phyloP scores from a whole-genome alignment of 1,140 invertebrate genomes.

The Cydia splendana region DNA sequence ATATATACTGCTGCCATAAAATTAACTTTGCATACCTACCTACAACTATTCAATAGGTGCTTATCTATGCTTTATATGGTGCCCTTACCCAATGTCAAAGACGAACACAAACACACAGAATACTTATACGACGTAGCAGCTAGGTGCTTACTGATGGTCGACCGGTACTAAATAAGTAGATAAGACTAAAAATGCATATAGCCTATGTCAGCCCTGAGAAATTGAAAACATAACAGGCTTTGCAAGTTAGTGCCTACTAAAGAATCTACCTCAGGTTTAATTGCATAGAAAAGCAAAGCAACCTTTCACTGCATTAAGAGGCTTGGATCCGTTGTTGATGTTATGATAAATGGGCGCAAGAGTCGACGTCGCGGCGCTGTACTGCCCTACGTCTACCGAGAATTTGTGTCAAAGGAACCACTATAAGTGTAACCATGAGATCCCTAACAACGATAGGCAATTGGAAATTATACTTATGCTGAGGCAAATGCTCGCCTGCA shows the following conservation, averaged over 20 bases:
- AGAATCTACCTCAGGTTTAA: background rate
- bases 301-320: constrained; percentile 22
- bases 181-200: background rate
- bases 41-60: background rate
- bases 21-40: background rate
- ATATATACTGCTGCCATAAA: background rate
- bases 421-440: background rate
- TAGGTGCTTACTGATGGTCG: background rate
- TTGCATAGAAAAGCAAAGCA: constrained; percentile 26
- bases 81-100: background rate
- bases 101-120: background rate
- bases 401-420: background rate
- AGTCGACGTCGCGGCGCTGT: background rate
- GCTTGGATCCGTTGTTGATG: constrained; percentile 22
- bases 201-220: background rate
- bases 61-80: background rate
- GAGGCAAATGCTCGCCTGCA: background rate
- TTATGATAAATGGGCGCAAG: constrained; percentile 20
- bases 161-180: background rate
- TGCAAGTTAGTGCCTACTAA: background rate
- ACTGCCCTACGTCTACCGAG: background rate
- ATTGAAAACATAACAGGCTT: constrained; percentile 28
- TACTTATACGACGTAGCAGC: background rate
- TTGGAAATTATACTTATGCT: background rate
- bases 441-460: background rate